Percentiles rank a stretch among this genome's conserved stretches.
Conservation (phyloP, 2,797 vertebrate species). For the Mycteria americana region DNA sequence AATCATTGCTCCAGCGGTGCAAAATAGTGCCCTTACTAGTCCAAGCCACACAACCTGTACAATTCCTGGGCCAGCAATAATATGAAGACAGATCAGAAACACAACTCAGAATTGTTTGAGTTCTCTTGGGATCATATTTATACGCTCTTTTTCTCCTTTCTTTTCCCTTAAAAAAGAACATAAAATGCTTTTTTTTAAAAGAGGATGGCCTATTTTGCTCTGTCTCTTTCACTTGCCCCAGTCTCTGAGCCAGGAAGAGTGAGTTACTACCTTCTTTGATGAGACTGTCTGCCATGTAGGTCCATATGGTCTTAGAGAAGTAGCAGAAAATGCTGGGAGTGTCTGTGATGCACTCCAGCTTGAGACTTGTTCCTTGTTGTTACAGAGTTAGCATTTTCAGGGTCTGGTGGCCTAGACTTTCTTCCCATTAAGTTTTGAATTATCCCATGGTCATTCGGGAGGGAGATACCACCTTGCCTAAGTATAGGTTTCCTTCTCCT, state of each 20-base stretch:
- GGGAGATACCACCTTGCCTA: not conserved
- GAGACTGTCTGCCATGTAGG: not conserved
- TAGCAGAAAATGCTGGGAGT: not conserved
- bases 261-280: not conserved
- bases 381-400: not conserved
- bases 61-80: not conserved
- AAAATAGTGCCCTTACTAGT: not conserved
- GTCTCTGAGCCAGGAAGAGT: not conserved
- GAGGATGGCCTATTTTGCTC: not conserved
- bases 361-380: not conserved
- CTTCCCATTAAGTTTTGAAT: not conserved
- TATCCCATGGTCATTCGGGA: fast-evolving
- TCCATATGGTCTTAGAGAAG: not conserved
- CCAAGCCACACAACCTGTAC: not conserved
- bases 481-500: not conserved
- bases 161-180: not conserved
- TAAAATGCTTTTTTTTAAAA: not conserved
- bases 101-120: not conserved
- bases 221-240: not conserved
- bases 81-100: not conserved
- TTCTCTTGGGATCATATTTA: not conserved
- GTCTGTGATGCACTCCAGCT: not conserved
- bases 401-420: not conserved
- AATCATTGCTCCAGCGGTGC: not conserved
- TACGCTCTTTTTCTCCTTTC: not conserved